A percentile compares a stretch with the other conserved stretches of the same genome.
Evolutionary conservation across 2,797 vertebrate genomes (phyloP).

Genomic region (Sciurus carolinensis): DNA sequence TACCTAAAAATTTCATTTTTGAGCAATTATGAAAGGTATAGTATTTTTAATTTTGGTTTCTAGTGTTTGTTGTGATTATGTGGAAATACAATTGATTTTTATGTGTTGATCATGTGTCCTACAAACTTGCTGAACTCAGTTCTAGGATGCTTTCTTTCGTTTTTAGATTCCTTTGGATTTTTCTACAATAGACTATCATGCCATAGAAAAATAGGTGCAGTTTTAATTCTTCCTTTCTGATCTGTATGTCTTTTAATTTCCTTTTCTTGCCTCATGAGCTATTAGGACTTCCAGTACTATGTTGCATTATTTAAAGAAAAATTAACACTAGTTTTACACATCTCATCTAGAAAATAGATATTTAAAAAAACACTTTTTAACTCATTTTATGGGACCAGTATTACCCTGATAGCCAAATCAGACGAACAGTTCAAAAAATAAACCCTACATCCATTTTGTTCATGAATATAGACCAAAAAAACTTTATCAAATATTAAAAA

Average conservation of each 20-base stretch:
- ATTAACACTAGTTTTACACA: not conserved
- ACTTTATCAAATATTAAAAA: conserved; percentile 6
- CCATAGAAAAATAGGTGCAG: not conserved
- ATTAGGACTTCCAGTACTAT: not conserved
- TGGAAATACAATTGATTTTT: not conserved
- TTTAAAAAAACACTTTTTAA: not conserved
- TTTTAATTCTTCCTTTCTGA: not conserved
- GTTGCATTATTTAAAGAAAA: conserved; percentile 19
- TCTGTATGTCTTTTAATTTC: not conserved
- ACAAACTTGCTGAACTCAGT: not conserved
- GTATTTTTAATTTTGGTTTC: not conserved
- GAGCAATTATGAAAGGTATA: not conserved
- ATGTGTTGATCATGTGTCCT: not conserved
- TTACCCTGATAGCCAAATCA: not conserved
- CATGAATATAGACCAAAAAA: not conserved
- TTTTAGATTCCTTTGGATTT: not conserved
- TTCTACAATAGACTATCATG: not conserved
- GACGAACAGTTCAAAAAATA: not conserved
- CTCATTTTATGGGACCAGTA: not conserved
- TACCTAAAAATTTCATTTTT: not conserved
- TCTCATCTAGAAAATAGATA: not conserved
- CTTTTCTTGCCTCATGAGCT: not conserved
- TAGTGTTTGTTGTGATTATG: not conserved
- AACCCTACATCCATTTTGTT: not conserved
- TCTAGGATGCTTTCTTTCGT: not conserved